Evolutionary conservation across 2,888 invertebrate species (phyloP).

Genomic region (Salticus scenicus): DNA sequence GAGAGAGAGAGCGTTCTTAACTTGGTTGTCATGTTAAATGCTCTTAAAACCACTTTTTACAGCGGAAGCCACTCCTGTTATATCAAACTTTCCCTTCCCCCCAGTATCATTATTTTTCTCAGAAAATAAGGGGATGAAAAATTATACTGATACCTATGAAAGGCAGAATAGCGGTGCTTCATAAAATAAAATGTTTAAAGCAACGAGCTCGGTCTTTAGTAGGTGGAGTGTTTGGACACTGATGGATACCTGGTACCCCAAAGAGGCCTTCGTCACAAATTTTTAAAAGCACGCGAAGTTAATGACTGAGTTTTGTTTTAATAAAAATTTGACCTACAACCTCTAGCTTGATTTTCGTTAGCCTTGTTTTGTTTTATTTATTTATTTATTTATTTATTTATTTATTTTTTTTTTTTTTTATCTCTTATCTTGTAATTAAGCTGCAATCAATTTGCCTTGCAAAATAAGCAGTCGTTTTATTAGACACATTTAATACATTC

Average conservation of each 20-base stretch:
- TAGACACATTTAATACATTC: no score
- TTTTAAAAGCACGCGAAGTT: slow-evolving; percentile 1
- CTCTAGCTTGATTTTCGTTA: background rate
- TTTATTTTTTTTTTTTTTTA: no score
- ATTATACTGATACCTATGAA: background rate
- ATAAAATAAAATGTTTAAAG: slow-evolving; percentile 18
- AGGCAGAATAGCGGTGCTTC: no score
- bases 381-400: no score
- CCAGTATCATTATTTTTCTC: background rate
- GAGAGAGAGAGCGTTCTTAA: no score
- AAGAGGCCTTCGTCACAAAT: background rate
- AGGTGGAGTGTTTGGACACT: slow-evolving; percentile 43
- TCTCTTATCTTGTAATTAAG: no score
- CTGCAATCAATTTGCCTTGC: no score
- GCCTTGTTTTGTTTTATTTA: background rate
- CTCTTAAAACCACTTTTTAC: background rate
- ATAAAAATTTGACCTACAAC: background rate
- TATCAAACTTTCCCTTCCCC: background rate
- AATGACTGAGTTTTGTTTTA: background rate
- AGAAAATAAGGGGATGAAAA: background rate
- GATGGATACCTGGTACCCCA: slow-evolving; percentile 25
- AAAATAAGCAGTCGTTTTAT: no score
- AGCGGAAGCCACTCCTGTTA: slow-evolving; percentile 56
- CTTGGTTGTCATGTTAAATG: no score
- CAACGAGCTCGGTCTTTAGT: background rate